These are phyloP conservation scores for Anoncus sp. DNA, from an alignment of 2,888 invertebrate genomes.

Conservation along the genomic window DNA sequence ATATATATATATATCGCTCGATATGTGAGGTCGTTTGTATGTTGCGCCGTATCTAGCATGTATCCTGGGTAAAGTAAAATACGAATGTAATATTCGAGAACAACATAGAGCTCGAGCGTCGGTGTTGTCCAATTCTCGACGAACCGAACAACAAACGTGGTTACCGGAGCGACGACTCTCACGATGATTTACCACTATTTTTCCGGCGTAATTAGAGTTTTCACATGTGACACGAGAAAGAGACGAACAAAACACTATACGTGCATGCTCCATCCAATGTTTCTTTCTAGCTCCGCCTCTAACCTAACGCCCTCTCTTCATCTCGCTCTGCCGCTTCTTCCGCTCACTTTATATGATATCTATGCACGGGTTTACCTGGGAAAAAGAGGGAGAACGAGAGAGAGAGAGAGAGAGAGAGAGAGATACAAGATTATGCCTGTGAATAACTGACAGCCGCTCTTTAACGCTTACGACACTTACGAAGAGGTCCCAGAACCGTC, in stretches of 20 bases:
- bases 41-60: not conserved
- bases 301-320: conserved; percentile 6
- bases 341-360: conserved; percentile 37
- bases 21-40: not conserved
- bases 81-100: conserved; percentile 2
- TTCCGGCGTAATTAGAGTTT: conserved; percentile 64
- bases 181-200: conserved; percentile 65
- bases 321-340: conserved; percentile 27
- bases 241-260: conserved; percentile 31
- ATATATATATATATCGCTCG: conserved; percentile 1
- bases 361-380: not conserved
- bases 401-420: conserved; percentile 16
- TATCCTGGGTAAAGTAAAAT: not conserved
- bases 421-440: conserved; percentile 60
- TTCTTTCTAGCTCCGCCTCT: conserved; percentile 47
- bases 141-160: conserved; percentile 45
- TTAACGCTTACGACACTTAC: conserved; percentile 69
- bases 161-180: conserved; percentile 60
- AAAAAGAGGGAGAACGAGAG: not conserved
- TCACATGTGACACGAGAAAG: conserved; percentile 59
- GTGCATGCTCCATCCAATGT: conserved; percentile 33
- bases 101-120: not conserved
- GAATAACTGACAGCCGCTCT: conserved; percentile 67
- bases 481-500: conserved; percentile 53
- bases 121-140: conserved; percentile 11